Evolutionary conservation across 2,113 vertebrate species (phyloP).

Genomic region (Sinocyclocheilus rhinocerous): DNA sequence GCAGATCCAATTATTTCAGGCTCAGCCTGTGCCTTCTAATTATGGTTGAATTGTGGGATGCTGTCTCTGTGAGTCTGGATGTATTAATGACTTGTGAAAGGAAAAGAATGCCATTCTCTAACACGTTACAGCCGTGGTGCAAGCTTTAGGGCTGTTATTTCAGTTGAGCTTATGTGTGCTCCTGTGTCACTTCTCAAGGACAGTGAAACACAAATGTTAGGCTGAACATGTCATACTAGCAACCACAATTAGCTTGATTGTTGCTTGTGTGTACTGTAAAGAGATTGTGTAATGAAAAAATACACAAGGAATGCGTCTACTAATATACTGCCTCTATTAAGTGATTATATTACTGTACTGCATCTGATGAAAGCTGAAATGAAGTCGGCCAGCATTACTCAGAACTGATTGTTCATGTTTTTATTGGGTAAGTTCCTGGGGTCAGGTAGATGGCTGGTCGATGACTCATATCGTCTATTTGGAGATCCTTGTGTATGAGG

Average conservation of each 20-base stretch:
- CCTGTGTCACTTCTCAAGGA: conserved; percentile 3
- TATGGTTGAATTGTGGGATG: conserved; percentile 21
- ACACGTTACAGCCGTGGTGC: neutral
- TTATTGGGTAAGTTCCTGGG: neutral
- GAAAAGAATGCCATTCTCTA: conserved; percentile 3
- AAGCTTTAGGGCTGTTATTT: conserved; percentile 27
- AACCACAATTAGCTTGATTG: neutral
- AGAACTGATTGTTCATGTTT: conserved; percentile 10
- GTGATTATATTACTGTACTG: neutral
- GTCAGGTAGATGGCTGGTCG: neutral
- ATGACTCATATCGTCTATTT: conserved; percentile 47
- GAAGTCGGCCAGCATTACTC: neutral
- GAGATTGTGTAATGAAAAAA: neutral
- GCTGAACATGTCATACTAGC: neutral
- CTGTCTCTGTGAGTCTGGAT: conserved; percentile 18
- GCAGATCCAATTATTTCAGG: conserved; percentile 42
- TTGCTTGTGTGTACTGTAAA: neutral
- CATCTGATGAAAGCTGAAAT: neutral
- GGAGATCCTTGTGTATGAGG: neutral
- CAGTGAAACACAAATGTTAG: neutral
- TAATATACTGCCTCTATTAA: neutral
- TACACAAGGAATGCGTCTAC: no score
- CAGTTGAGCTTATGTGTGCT: conserved; percentile 2
- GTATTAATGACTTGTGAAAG: conserved; percentile 38
- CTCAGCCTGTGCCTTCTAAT: conserved; percentile 39